These are phyloP conservation scores for Cossypha heuglini DNA, from an alignment of 2,797 vertebrate species.

Conservation along the genomic window DNA sequence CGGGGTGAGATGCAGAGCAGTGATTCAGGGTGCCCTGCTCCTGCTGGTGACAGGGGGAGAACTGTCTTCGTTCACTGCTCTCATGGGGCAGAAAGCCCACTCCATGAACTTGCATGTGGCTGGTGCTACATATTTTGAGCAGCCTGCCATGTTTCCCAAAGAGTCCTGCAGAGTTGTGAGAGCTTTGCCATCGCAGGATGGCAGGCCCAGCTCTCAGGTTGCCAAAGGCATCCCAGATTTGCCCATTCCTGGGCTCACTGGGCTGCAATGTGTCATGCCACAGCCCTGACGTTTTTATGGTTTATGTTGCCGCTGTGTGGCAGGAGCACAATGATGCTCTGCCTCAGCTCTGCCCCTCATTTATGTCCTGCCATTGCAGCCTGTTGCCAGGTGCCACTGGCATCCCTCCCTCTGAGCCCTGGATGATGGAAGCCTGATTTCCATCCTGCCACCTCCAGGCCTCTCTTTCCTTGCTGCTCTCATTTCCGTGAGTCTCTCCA, in stretches of 20 bases:
- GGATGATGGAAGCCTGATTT: background rate
- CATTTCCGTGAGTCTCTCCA: background rate
- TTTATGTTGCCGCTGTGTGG: background rate
- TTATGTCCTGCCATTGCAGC: background rate
- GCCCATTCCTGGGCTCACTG: background rate
- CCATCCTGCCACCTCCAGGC: background rate
- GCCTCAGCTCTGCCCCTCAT: background rate
- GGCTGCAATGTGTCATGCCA: accelerated
- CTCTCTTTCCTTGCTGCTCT: background rate
- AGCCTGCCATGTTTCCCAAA: background rate
- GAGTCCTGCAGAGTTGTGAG: background rate
- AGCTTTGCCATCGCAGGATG: background rate
- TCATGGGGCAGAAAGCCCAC: background rate
- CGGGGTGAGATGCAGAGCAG: background rate
- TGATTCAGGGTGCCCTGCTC: background rate
- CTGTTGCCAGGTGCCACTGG: background rate
- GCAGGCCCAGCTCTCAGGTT: background rate
- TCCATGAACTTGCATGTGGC: background rate
- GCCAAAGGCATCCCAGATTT: accelerated
- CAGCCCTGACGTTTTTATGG: background rate
- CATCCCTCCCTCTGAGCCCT: background rate
- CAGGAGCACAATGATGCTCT: accelerated
- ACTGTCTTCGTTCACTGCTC: background rate
- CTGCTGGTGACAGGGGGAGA: background rate
- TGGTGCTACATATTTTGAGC: background rate